These are phyloP conservation scores for Cataglyphis cursor DNA, from an alignment of 2,888 invertebrate genomes.

Conservation along the genomic window DNA sequence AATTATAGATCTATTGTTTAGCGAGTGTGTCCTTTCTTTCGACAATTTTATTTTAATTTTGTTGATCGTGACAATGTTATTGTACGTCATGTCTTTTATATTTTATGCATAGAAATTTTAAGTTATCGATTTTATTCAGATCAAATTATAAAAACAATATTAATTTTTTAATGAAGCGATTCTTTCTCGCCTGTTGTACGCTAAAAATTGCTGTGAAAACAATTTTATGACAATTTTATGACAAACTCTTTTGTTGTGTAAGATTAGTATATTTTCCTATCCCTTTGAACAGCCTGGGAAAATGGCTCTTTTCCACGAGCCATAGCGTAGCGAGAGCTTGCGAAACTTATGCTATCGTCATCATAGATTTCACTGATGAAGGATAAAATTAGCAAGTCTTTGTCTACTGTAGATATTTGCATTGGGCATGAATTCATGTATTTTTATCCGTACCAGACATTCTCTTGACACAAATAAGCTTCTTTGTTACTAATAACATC, in stretches of 20 bases:
- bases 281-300: slow-evolving; percentile 10
- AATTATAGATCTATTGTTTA: slow-evolving; percentile 40
- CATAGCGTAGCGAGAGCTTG: background rate
- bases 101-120: background rate
- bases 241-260: slow-evolving; percentile 9
- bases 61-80: background rate
- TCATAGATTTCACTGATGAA: background rate
- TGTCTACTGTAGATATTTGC: background rate
- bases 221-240: background rate
- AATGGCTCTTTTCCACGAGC: slow-evolving; percentile 18
- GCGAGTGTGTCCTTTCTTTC: background rate
- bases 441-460: background rate
- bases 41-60: background rate
- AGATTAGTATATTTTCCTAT: slow-evolving; percentile 37
- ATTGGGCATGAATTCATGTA: background rate
- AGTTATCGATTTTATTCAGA: background rate
- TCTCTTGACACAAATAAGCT: background rate
- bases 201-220: background rate
- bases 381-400: slow-evolving; percentile 21
- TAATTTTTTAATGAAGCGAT: slow-evolving; percentile 7
- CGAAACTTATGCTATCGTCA: slow-evolving; percentile 9
- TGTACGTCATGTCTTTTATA: background rate
- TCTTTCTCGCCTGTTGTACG: background rate
- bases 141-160: background rate
- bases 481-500: background rate